phyloP scores from a whole-genome alignment of 2,113 vertebrate species.

The Murina feae region DNA sequence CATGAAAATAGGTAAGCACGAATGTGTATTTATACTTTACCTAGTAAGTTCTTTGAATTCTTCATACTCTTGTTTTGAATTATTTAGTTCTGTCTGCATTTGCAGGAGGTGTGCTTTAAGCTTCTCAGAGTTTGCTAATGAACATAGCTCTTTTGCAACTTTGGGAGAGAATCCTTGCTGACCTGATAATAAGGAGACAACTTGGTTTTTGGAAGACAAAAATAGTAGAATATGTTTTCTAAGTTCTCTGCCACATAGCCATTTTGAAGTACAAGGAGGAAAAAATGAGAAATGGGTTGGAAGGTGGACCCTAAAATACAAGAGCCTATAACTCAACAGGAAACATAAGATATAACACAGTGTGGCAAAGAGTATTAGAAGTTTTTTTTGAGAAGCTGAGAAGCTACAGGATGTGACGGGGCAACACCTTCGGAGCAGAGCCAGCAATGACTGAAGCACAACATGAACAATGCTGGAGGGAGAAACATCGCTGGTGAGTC shows the following conservation, averaged over 20 bases:
- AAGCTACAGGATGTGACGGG: background rate
- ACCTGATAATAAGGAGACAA: constrained; percentile 71
- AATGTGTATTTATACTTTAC: constrained; percentile 78
- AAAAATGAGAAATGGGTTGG: background rate
- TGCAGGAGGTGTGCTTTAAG: constrained; percentile 89
- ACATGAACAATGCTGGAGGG: fast-evolving
- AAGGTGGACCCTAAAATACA: background rate
- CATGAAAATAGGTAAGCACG: background rate
- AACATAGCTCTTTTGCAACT: constrained; percentile 75
- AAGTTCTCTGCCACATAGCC: background rate
- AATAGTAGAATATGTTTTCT: background rate
- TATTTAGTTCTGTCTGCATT: constrained; percentile 88
- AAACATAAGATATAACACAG: background rate
- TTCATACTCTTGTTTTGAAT: constrained; percentile 90
- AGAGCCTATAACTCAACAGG: background rate
- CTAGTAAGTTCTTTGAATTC: constrained; percentile 93
- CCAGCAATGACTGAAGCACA: background rate
- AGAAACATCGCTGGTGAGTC: background rate
- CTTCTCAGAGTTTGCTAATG: constrained; percentile 81
- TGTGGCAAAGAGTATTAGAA: background rate
- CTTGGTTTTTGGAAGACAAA: constrained; percentile 20
- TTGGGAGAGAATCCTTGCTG: constrained; percentile 77
- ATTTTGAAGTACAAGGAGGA: background rate
- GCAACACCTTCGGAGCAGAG: background rate
- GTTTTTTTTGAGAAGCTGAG: background rate